Conservation (phyloP, 2,113 vertebrate species). For the Periophthalmus modestus region DNA sequence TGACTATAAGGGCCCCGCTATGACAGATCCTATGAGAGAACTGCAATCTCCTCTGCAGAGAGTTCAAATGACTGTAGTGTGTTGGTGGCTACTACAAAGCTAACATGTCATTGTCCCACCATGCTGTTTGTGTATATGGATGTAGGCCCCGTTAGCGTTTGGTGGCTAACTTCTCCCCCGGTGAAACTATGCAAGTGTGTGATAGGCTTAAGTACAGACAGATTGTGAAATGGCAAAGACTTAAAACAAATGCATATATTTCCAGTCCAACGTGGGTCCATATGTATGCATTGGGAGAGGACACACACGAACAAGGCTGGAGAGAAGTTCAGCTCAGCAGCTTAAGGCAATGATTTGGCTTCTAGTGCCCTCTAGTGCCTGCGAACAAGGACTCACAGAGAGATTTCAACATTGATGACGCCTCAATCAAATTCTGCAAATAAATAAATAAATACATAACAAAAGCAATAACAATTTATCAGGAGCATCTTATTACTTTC, state of each 20-base stretch:
- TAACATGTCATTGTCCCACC: conserved; percentile 61
- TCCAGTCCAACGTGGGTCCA: conserved; percentile 41
- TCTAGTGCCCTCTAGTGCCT: conserved; percentile 79
- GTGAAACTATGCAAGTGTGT: conserved; percentile 56
- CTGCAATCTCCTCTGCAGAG: conserved; percentile 64
- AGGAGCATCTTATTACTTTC: too few relatives aligned
- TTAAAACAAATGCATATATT: conserved; percentile 52
- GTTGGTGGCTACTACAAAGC: conserved; percentile 62
- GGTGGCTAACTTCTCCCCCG: conserved; percentile 36
- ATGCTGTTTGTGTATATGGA: conserved; percentile 37
- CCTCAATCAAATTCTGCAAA: too few relatives aligned
- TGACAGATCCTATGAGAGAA: conserved; percentile 61
- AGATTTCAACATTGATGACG: too few relatives aligned
- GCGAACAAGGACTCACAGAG: conserved; percentile 11
- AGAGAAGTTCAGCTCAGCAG: conserved; percentile 34
- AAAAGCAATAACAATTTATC: too few relatives aligned
- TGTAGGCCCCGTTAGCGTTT: conserved; percentile 45
- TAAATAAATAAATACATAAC: too few relatives aligned
- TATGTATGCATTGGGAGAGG: conserved; percentile 48
- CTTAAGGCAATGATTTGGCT: conserved; percentile 63
- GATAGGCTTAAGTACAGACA: conserved; percentile 70
- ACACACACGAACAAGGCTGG: conserved; percentile 47
- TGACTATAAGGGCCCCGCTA: conserved; percentile 50
- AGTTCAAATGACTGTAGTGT: conserved; percentile 48
- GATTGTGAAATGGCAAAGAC: conserved; percentile 52